Evolutionary conservation across 2,113 vertebrate genomes (phyloP), one percentile per base, ranked within the genome.

Genomic region (Myiozetetes cayanensis): DNA sequence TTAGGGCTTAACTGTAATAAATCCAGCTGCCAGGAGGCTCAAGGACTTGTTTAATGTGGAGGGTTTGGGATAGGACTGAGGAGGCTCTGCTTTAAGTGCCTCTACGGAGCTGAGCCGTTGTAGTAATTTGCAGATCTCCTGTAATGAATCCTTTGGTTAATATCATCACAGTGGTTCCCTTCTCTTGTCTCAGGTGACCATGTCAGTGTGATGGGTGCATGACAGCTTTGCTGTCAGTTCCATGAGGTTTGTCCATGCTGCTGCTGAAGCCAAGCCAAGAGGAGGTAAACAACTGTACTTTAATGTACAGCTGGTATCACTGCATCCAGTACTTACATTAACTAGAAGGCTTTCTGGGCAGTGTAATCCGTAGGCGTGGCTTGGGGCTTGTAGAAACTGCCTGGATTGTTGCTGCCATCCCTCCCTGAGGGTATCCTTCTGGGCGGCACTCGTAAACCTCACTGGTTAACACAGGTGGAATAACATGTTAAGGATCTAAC

Each of bases 391-490:
- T 31, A 31, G 98, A 96, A 37, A 95, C 43, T 37, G 76, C 96
- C 41, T n/a, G 94, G 66, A 96, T 80, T 52, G 59, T 78, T 70
- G 97, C 89, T 43, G 94, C 97, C 92, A 95, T 96, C 66, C 91
- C 94, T 21, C 83, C 96, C 30, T 83, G 58, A 6, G 96, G 96
- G 73, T 62, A 93, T n/a, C 96, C 96, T 50, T 84, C 65, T 3
- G 96, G 93, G 92, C 97, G 97, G 39, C 67, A 4, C 39, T 98
- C 96, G 9, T 98, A 98, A 21, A 96, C 6, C 5, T 35, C 92
- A 30, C 56, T 81, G 65, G 97, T 94, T 89, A 99, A 90, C 95
- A 99, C 96, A 73, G 94, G 98, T 99, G 89, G 52, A 84, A 94
- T 18, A 25, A 1, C 43, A 3, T 2, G 79, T 98, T 98, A 99